phyloP scores from a whole-genome alignment of 1,140 invertebrate genomes.

The Hyposmocoma kahamanoa region DNA sequence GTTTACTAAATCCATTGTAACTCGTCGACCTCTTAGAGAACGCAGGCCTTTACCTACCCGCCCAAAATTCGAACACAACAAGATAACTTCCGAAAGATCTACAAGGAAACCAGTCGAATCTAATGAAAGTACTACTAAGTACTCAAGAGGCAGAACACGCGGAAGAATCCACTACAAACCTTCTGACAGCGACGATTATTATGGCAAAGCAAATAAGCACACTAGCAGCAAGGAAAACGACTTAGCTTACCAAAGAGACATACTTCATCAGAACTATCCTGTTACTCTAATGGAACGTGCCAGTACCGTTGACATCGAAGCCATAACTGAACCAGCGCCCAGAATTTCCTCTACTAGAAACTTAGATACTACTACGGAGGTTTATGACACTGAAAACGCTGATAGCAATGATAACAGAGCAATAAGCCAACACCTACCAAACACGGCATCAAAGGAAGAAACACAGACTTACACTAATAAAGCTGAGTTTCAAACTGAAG shows the following conservation, averaged over 20 bases:
- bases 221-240: constrained; percentile 49
- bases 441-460: constrained; percentile 22
- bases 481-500: constrained; percentile 28
- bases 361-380: constrained; percentile 26
- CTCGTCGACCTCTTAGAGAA: constrained; percentile 64
- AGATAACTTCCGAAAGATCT: constrained; percentile 67
- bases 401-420: constrained; percentile 52
- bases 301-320: constrained; percentile 63
- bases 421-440: constrained; percentile 35
- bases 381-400: constrained; percentile 55
- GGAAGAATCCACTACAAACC: constrained; percentile 60
- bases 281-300: constrained; percentile 65
- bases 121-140: constrained; percentile 49
- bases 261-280: constrained; percentile 77
- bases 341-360: constrained; percentile 32
- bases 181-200: constrained; percentile 45
- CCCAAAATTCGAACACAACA: constrained; percentile 57
- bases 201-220: constrained; percentile 49
- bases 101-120: constrained; percentile 50
- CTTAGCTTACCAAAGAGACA: constrained; percentile 76
- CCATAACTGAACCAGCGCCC: constrained; percentile 54
- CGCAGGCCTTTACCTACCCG: constrained; percentile 55
- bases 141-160: constrained; percentile 45
- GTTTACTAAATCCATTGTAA: constrained; percentile 43
- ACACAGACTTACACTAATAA: constrained; percentile 12